A percentile compares a stretch with the other conserved stretches of the same genome.
These are phyloP conservation scores for Palythoa heliodiscus DNA, from an alignment of 92 coral and sea anemone species.

Conservation along the genomic window DNA sequence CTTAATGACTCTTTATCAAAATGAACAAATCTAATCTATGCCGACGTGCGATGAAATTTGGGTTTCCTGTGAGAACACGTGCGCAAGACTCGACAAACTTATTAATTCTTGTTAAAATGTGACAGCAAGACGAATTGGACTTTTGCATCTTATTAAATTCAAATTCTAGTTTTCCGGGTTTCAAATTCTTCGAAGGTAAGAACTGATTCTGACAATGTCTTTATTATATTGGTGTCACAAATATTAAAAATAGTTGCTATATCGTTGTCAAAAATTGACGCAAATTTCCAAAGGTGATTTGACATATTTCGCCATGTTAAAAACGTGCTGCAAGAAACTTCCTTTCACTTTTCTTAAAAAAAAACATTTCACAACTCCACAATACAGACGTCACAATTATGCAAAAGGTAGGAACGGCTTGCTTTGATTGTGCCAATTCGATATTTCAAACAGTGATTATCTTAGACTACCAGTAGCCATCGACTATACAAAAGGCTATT, in stretches of 20 bases:
- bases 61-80: constrained; percentile 9
- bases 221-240: background rate
- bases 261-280: background rate
- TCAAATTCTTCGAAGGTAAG: background rate
- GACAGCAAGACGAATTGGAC: constrained; percentile 5
- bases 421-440: background rate
- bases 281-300: background rate
- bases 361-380: no score
- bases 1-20: background rate
- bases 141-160: background rate
- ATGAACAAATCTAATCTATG: background rate
- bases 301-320: background rate
- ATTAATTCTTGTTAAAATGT: constrained; percentile 5
- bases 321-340: background rate
- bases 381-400: no score
- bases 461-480: no score
- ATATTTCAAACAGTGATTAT: no score
- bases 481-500: no score
- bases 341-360: background rate
- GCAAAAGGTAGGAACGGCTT: background rate
- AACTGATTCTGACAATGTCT: background rate
- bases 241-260: background rate
- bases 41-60: constrained; percentile 11
- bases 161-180: background rate
- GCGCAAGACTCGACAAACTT: constrained; percentile 2